These are phyloP conservation scores for Callipepla squamata DNA, from an alignment of 2,113 vertebrate species.

Conservation along the genomic window DNA sequence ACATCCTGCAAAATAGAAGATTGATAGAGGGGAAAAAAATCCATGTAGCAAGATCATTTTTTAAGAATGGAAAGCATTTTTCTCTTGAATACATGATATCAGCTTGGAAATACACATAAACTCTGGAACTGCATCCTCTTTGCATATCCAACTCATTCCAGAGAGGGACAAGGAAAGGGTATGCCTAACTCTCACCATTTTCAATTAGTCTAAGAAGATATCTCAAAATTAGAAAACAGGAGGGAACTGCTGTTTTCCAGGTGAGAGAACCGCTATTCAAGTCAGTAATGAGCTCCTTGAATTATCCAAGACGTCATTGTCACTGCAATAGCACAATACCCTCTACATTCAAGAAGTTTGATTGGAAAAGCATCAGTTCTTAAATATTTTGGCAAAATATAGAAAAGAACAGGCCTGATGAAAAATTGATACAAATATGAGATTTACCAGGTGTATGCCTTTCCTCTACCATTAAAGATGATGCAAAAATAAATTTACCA, in stretches of 20 bases:
- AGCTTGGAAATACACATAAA: not conserved
- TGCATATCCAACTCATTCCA: not conserved
- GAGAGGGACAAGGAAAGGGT: not conserved
- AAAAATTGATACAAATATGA: not conserved
- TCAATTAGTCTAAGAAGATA: not conserved
- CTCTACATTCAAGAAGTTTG: not conserved
- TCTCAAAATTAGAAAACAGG: slow-evolving; percentile 1
- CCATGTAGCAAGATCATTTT: not conserved
- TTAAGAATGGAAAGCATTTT: not conserved
- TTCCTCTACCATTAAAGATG: not conserved
- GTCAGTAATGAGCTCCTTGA: not conserved
- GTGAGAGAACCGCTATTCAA: not conserved
- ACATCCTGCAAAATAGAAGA: not conserved
- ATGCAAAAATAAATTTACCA: not conserved
- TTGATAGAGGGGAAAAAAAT: not conserved
- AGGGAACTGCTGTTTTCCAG: not conserved
- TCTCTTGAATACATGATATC: not conserved
- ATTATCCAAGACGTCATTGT: not conserved
- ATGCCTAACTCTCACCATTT: not conserved
- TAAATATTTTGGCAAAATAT: not conserved
- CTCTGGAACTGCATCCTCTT: not conserved
- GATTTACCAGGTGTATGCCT: not conserved
- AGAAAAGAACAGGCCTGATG: not conserved
- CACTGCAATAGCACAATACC: not conserved
- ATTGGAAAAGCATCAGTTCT: not conserved